A percentile compares a stretch with the other conserved stretches of the same genome.
Conservation (phyloP, 2,113 vertebrate species). For the Onychorhynchus coronatus region DNA sequence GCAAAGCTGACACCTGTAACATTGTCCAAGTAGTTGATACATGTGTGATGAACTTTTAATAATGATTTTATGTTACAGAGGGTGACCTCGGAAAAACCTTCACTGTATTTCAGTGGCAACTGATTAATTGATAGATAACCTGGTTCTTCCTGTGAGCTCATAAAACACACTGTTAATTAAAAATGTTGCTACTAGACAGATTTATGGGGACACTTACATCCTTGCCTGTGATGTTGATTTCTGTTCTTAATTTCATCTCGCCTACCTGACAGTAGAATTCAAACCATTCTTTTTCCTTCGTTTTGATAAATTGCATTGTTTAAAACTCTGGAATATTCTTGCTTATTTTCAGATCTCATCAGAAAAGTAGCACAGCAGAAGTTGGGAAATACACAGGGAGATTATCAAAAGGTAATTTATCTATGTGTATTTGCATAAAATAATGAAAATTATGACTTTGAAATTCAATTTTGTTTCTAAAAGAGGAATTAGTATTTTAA, state of each 20-base stretch:
- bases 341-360: slow-evolving; percentile 82
- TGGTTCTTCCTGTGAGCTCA: neutral
- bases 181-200: neutral
- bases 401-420: slow-evolving; percentile 89
- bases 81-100: neutral
- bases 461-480: neutral
- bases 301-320: neutral
- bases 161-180: neutral
- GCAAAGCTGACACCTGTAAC: neutral
- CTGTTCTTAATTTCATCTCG: neutral
- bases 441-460: neutral
- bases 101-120: neutral
- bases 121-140: neutral
- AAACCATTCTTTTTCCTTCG: accelerated
- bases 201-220: neutral
- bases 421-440: neutral
- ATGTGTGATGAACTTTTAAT: neutral
- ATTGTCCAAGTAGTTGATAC: neutral
- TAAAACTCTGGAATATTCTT: slow-evolving; percentile 59
- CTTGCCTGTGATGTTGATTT: neutral
- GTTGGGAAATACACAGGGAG: slow-evolving; percentile 76
- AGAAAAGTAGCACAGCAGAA: slow-evolving; percentile 83
- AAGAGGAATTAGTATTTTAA: neutral
- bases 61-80: neutral
- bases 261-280: neutral